Evolutionary conservation across 2,888 invertebrate species (phyloP).

Genomic region (Yponomeuta sedellus): DNA sequence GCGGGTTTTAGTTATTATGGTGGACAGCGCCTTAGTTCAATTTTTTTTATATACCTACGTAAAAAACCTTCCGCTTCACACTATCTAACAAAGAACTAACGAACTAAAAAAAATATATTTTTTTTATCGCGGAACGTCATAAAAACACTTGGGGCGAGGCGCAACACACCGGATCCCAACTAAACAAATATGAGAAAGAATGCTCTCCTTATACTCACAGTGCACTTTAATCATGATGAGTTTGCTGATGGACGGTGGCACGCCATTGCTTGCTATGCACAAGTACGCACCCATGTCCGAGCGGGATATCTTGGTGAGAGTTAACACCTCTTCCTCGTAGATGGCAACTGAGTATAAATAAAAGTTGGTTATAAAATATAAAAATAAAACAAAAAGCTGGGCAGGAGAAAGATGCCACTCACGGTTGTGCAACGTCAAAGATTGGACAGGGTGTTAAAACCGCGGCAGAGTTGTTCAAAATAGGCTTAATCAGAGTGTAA

Average conservation of each 20-base stretch:
- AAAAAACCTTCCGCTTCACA: too few relatives aligned
- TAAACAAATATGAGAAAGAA: neutral
- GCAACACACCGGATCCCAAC: neutral
- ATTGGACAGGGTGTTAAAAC: too few relatives aligned
- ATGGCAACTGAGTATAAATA: slow-evolving; percentile 73
- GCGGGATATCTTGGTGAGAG: slow-evolving; percentile 86
- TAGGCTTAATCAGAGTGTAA: too few relatives aligned
- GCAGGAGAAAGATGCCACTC: too few relatives aligned
- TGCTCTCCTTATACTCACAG: slow-evolving; percentile 81
- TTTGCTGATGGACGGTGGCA: slow-evolving; percentile 92
- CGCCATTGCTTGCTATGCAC: slow-evolving; percentile 92
- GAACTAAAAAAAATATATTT: too few relatives aligned
- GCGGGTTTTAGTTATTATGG: too few relatives aligned
- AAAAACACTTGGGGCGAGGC: neutral
- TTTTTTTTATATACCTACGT: too few relatives aligned
- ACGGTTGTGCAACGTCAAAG: too few relatives aligned
- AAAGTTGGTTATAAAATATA: neutral
- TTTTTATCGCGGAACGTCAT: neutral
- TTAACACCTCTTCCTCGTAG: slow-evolving; percentile 85
- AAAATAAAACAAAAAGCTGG: too few relatives aligned
- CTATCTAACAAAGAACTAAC: neutral
- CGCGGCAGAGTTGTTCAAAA: too few relatives aligned
- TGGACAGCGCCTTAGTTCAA: too few relatives aligned
- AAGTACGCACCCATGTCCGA: slow-evolving; percentile 94
- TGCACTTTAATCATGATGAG: slow-evolving; percentile 91